A percentile compares a stretch with the other conserved stretches of the same genome.
Evolutionary conservation across 2,797 vertebrate genomes (phyloP).

Genomic region (Gymnodraco acuticeps): DNA sequence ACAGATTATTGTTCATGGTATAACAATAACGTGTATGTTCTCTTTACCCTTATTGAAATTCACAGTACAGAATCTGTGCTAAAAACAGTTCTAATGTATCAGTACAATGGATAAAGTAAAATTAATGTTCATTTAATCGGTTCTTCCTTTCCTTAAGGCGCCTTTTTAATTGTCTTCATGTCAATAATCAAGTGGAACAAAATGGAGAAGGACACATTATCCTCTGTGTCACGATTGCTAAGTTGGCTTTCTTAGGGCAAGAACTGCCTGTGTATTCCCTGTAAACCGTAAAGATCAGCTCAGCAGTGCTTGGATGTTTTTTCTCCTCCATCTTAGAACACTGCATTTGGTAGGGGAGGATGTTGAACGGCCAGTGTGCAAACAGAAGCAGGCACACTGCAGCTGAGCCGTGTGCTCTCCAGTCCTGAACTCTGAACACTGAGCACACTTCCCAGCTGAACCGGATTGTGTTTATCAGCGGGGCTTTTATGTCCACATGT

Average conservation of each 20-base stretch:
- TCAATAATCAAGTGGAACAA: constrained; percentile 35
- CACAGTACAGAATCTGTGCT: neutral
- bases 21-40: constrained; percentile 34
- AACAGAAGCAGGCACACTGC: constrained; percentile 75
- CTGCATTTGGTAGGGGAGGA: constrained; percentile 67
- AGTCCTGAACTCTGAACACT: constrained; percentile 74
- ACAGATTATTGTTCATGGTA: constrained; percentile 31
- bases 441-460: constrained; percentile 77
- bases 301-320: constrained; percentile 69
- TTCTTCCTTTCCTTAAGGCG: constrained; percentile 18
- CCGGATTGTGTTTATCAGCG: constrained; percentile 79
- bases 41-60: constrained; percentile 20
- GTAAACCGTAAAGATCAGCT: constrained; percentile 76
- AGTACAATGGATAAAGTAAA: constrained; percentile 25
- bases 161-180: constrained; percentile 35
- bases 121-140: constrained; percentile 33
- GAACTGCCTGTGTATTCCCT: constrained; percentile 71
- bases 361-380: constrained; percentile 78
- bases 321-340: constrained; percentile 71
- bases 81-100: constrained; percentile 20
- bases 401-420: constrained; percentile 70
- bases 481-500: constrained; percentile 82
- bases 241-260: constrained; percentile 71
- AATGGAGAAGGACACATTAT: constrained; percentile 56
- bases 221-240: constrained; percentile 71